Conservation (phyloP, 30 jellyfish, hydroid and myxozoan genomes). For the Aurelia sp. region DNA sequence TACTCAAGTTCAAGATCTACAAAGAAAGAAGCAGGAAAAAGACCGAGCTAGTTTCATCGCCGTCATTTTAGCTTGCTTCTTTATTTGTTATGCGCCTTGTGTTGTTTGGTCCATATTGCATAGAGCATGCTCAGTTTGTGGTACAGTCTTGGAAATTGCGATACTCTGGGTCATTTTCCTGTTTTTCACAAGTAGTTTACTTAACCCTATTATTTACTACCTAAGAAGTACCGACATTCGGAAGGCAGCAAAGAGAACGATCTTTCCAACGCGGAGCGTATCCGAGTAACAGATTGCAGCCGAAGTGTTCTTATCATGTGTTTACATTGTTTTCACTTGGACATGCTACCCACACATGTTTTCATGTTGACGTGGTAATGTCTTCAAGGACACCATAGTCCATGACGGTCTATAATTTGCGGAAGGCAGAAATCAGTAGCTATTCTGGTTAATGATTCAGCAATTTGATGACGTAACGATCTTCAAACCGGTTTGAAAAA, state of each 20-base stretch:
- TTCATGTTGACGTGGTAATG: no score
- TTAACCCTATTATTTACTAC: constrained; percentile 8
- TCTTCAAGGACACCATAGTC: no score
- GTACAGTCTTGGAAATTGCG: not conserved
- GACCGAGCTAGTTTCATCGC: not conserved
- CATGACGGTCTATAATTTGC: no score
- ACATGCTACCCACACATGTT: no score
- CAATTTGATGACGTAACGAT: no score
- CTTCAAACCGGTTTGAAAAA: no score
- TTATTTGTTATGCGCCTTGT: not conserved
- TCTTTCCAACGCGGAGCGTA: no score
- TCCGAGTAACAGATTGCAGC: no score
- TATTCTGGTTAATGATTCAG: no score
- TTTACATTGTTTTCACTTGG: no score
- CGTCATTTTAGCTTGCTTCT: not conserved
- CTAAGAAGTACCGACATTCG: not conserved
- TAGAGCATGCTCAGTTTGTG: not conserved
- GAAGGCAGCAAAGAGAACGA: not conserved
- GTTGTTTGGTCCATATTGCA: not conserved
- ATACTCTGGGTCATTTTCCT: not conserved
- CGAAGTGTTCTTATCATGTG: no score
- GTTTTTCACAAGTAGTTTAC: not conserved
- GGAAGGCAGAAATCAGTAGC: no score
- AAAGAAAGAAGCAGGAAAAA: not conserved
- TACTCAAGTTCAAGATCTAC: not conserved